Evolutionary conservation across 2,888 invertebrate species (phyloP).

Genomic region (Neuroscelio doddi): DNA sequence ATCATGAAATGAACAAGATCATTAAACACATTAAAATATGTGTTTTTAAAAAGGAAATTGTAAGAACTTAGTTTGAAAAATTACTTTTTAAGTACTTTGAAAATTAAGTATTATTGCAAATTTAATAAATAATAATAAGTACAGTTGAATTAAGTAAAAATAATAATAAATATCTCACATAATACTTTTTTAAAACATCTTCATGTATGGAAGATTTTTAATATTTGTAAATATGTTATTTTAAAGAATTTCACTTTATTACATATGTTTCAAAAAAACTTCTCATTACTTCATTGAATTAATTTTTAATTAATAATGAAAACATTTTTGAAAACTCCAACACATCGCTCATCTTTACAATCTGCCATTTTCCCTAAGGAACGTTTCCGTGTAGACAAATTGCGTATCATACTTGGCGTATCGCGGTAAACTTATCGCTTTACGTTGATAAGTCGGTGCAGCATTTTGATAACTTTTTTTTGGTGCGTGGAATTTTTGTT

Average conservation of each 20-base stretch:
- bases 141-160: background rate
- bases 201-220: no score
- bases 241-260: no score
- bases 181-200: background rate
- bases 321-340: background rate
- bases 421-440: slow-evolving; percentile 11
- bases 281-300: background rate
- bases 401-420: slow-evolving; percentile 7
- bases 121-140: background rate
- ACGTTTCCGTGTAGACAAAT: background rate
- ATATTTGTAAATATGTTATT: no score
- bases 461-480: slow-evolving; percentile 24
- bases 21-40: background rate
- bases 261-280: no score
- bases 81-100: background rate
- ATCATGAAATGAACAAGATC: background rate
- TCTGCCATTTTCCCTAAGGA: background rate
- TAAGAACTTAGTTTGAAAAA: background rate
- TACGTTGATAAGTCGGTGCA: slow-evolving; percentile 25
- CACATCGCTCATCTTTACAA: slow-evolving; percentile 1
- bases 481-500: slow-evolving; percentile 25
- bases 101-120: background rate
- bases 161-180: background rate
- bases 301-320: no score
- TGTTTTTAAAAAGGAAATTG: background rate